Percentiles rank a stretch among this genome's conserved stretches.
Evolutionary conservation across 1,140 invertebrate genomes (phyloP).

Genomic region (Heliothis subflexa): DNA sequence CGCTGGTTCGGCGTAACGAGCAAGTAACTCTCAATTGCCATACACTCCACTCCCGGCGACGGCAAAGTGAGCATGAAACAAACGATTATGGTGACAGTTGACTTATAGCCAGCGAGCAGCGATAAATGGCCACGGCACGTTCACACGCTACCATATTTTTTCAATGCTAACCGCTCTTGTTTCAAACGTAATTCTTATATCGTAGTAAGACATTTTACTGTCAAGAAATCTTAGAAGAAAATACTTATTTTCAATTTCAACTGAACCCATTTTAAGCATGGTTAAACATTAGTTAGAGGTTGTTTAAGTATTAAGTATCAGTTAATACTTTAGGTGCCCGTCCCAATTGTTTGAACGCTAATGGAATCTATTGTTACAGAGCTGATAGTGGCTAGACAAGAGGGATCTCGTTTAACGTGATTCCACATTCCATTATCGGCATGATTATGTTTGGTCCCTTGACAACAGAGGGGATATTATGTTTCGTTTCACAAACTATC

Average conservation of each 20-base stretch:
- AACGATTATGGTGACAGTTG: slow-evolving; percentile 64
- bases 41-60: slow-evolving; percentile 31
- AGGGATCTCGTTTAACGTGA: slow-evolving; percentile 47
- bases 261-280: slow-evolving; percentile 36
- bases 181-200: slow-evolving; percentile 4
- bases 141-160: slow-evolving; percentile 26
- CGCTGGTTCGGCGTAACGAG: slow-evolving; percentile 27
- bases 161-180: slow-evolving; percentile 3
- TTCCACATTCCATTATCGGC: slow-evolving; percentile 52
- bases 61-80: slow-evolving; percentile 55
- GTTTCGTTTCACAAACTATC: slow-evolving; percentile 27
- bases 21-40: slow-evolving; percentile 45
- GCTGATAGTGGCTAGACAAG: slow-evolving; percentile 37
- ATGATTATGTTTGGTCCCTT: slow-evolving; percentile 49
- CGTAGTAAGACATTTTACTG: neutral
- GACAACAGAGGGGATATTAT: slow-evolving; percentile 28
- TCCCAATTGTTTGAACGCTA: slow-evolving; percentile 50
- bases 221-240: slow-evolving; percentile 3
- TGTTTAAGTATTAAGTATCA: slow-evolving; percentile 42
- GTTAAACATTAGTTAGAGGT: slow-evolving; percentile 32
- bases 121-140: slow-evolving; percentile 61
- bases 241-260: neutral
- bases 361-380: slow-evolving; percentile 56
- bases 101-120: slow-evolving; percentile 54
- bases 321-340: slow-evolving; percentile 40